A percentile compares a stretch with the other conserved stretches of the same genome.
Evolutionary conservation across 2,113 vertebrate genomes (phyloP).

Genomic region (Gallinago paraguaiae): DNA sequence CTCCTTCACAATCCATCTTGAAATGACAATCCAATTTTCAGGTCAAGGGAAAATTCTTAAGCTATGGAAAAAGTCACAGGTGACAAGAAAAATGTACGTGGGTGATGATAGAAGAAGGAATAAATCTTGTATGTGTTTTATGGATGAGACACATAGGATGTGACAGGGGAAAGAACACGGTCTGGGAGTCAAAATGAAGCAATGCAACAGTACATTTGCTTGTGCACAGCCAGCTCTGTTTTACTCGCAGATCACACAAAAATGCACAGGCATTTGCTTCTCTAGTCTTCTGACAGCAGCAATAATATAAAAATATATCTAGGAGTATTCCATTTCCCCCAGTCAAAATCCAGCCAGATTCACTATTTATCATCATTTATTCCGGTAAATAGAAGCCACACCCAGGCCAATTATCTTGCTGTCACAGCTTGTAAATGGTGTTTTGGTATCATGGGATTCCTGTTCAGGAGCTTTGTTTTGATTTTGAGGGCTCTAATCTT

Average conservation of each 20-base stretch:
- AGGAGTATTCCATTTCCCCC: neutral
- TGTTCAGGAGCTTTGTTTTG: conserved; percentile 27
- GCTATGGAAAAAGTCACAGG: neutral
- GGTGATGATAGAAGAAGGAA: neutral
- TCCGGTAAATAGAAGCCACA: conserved; percentile 29
- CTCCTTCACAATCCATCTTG: conserved; percentile 7
- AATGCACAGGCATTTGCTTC: neutral
- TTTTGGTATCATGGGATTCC: conserved; percentile 37
- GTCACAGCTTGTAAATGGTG: conserved; percentile 54
- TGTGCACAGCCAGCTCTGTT: neutral
- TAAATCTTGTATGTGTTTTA: neutral
- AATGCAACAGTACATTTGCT: neutral
- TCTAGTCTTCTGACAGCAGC: neutral
- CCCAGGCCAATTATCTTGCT: conserved; percentile 48
- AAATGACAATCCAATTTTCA: conserved; percentile 28
- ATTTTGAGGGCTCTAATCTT: conserved; percentile 59
- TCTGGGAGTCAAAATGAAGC: neutral
- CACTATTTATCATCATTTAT: conserved; percentile 55
- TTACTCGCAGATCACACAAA: conserved; percentile 3
- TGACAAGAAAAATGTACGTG: neutral
- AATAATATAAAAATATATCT: conserved; percentile 44
- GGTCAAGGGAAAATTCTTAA: conserved; percentile 2
- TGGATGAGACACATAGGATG: neutral
- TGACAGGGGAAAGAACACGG: neutral
- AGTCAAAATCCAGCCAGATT: conserved; percentile 33